Percentiles rank a stretch among this genome's conserved stretches.
These are phyloP conservation scores for Chloroclystis v-ata DNA, from an alignment of 2,888 invertebrate species.

Conservation along the genomic window DNA sequence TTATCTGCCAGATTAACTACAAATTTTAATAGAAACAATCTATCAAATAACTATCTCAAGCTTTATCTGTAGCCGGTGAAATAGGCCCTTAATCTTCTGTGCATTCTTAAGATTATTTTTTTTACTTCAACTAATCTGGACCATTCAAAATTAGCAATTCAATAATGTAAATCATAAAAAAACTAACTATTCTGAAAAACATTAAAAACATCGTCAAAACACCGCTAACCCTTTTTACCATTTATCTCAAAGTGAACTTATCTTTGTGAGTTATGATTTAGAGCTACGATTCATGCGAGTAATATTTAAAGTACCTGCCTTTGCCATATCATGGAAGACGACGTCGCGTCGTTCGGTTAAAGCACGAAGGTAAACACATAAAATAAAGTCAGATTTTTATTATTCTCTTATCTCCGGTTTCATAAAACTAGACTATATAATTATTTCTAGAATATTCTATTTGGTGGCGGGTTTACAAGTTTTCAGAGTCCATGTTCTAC, in stretches of 20 bases:
- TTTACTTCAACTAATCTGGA: no score
- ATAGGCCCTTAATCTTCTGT: no score
- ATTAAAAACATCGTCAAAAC: not conserved
- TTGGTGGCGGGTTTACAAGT: no score
- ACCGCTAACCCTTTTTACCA: no score
- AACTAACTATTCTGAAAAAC: not conserved
- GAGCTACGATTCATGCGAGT: conserved; percentile 37
- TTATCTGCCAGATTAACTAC: no score
- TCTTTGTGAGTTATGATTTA: not conserved
- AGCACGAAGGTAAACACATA: conserved; percentile 10
- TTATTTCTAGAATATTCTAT: not conserved
- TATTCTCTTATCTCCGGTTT: conserved; percentile 17
- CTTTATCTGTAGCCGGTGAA: no score
- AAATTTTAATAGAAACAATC: no score
- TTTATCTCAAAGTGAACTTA: no score
- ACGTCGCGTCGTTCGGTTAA: conserved; percentile 14
- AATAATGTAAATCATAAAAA: not conserved
- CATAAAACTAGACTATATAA: not conserved
- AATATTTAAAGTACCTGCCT: conserved; percentile 41
- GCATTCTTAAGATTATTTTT: no score
- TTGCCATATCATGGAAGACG: conserved; percentile 37
- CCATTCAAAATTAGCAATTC: no score
- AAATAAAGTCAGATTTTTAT: conserved; percentile 22
- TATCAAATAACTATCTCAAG: no score
- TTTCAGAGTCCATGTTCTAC: no score